Evolutionary conservation across 2,888 invertebrate genomes (phyloP), one percentile per base, ranked within the genome.

Genomic region (Volucella inflata): DNA sequence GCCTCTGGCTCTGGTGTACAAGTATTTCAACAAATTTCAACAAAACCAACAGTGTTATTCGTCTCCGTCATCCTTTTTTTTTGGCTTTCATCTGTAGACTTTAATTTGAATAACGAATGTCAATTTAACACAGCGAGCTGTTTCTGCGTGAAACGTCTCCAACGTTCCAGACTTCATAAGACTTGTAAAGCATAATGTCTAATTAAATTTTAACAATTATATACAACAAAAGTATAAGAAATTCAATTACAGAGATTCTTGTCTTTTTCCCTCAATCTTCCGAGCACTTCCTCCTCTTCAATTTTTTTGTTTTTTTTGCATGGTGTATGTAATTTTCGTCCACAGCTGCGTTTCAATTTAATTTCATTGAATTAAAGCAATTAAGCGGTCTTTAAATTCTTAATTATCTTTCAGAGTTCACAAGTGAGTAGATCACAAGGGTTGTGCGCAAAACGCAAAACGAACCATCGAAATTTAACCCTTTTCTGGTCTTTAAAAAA

Each of bases 351-450:
- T 30, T 67, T 51, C 11, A 67, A 14, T 51, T 67, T 40, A 67
- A 67, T 51, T 64, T 42, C 17, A 30, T 30, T 30, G 30, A 30
- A 51, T 44, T 67, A n/a, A 30, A 67, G 67, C 64, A 74, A 74
- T 74, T 74, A 74, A 46, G 53, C 46, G 36, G 38, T 17, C 55
- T 55, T 55, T 74, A 64, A 64, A 64, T 74, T 64, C 38, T 64
- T 74, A 64, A 74, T 74, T 64, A 74, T 53, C 16, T 62, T 62
- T 48, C 14, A 48, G 59, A 71, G 21, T 71, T 59, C 71, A 21
- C 40, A 42, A 12, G 17, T 40, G 40, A 6, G 6, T 17, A 16
- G 38, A 38, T 12, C 10, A 16, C n/a, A 17, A 16, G 17, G 17
- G 14, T 9, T 17, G 8, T 38, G 17, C 12, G 8, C 17, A 0